Evolutionary conservation across 2,888 invertebrate species (phyloP), one percentile per base, ranked within the genome.

Genomic region (Drosophila paramelanica): DNA sequence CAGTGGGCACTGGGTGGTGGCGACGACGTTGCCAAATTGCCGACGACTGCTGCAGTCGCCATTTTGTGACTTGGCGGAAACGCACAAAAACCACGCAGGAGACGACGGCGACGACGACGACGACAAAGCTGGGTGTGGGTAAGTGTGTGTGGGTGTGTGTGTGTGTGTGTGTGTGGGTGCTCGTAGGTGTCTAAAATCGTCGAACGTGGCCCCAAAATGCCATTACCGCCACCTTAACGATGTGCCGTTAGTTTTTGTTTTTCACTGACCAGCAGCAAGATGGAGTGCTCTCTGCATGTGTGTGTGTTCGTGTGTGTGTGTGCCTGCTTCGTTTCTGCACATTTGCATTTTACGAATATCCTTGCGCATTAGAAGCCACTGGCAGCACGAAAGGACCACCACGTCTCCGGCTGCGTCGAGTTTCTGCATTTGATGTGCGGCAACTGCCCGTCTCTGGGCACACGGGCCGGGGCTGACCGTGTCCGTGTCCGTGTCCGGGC

Each of bases 271-370:
- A 69, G 59, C 73, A 72, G 67, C 79, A 85, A 85, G 82, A 85
- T 82, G 80, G 66, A 77, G 69, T 68, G 43, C 56, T 55, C 60
- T 27, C 45, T 43, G 50, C 23, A 49, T 7, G 42, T 49, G 50
- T 45, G 47, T 53, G 47, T 57, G 38, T 38, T 61, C 46, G 60
- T 59, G 42, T 59, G 57, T 47, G 47, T 31, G 31, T 31, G 31
- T 31, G 31, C 10, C 31, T 81, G 74, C 74, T 81, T 83, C 83
- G 77, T 84, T 86, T 88, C 79, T 82, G 81, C 81, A 81, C 87
- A 88, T 89, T 89, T 89, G 87, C 89, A 89, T 89, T 89, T 88
- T 87, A 81, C 89, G 89, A 87, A 89, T 89, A 89, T 89, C 87
- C 89, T 89, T 88, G 89, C 85, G 88, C 89, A 89, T 89, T 89